Evolutionary conservation across 2,888 invertebrate species (phyloP), one percentile per base, ranked within the genome.

Genomic region (Microctonus aethiopoides): DNA sequence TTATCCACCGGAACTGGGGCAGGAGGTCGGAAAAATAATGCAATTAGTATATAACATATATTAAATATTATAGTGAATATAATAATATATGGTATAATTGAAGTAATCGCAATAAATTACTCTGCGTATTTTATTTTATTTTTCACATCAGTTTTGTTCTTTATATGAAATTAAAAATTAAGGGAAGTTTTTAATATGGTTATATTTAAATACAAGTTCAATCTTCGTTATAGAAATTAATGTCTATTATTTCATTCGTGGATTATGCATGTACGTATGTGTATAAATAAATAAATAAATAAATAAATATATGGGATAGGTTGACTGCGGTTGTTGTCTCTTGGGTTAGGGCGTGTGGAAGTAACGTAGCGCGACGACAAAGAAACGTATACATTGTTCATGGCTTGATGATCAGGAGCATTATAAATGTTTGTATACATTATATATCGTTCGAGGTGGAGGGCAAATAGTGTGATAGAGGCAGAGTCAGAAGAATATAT

Each of bases 1-100:
- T 60, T 65, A 36, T 60, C 67, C 20, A 61, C 34, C 22, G 34
- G 36, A 71, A 74, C 71, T 72, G 68, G 74, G 72, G 68, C 60
- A 74, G 59, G 60, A 71, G 72, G 74, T 74, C 68, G 72, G 52
- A 52, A 63, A 46, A 24, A 52, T 29, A 20, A 68, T 46, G 6
- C 0, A 7, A 16, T 7, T n/a, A 9, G 16, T 46, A n/a, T 16
- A 46, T 46, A 39, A n/a, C 39, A n/a, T 20, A 0, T 16, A n/a
- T 46, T 29, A 7, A 5, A 29, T 29, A 29, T 29, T 3, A 29
- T 29, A 29, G 29, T 5, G 3, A 29, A 29, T 29, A 29, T 5
- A 29, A 29, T 29, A 3, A 29, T n/a, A n/a, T n/a, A n/a, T n/a
- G n/a, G n/a, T n/a, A n/a, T n/a, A n/a, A n/a, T n/a, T n/a, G n/a